These are phyloP conservation scores for Ichneumoninae sp. DNA, from an alignment of 2,888 invertebrate species.

Conservation along the genomic window DNA sequence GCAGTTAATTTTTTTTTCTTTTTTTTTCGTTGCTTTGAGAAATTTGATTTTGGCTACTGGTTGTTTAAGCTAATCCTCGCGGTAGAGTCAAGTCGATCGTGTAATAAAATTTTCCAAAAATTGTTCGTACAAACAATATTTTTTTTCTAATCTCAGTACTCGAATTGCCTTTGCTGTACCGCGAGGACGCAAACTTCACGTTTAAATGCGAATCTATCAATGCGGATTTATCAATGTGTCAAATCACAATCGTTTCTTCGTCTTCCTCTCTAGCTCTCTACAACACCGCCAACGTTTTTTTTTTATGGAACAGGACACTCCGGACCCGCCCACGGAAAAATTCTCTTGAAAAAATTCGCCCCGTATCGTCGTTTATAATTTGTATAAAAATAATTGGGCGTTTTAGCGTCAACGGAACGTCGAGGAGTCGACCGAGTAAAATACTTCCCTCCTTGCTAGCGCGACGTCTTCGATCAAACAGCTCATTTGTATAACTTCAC, in stretches of 20 bases:
- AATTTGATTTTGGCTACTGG: constrained; percentile 60
- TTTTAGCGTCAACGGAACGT: constrained; percentile 73
- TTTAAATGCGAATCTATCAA: background rate
- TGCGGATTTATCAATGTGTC: constrained; percentile 12
- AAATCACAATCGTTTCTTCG: constrained; percentile 52
- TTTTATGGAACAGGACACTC: constrained; percentile 25
- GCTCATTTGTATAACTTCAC: background rate
- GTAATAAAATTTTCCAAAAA: background rate
- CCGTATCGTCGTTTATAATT: constrained; percentile 72
- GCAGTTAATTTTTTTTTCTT: constrained; percentile 32
- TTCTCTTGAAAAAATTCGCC: constrained; percentile 57
- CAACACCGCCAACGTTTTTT: constrained; percentile 33
- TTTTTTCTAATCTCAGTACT: constrained; percentile 10
- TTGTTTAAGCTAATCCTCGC: constrained; percentile 9
- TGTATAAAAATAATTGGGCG: constrained; percentile 83
- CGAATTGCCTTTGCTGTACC: background rate
- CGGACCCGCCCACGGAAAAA: constrained; percentile 24
- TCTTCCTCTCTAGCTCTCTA: constrained; percentile 15
- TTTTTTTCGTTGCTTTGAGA: constrained; percentile 78
- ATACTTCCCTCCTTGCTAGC: background rate
- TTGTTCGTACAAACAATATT: background rate
- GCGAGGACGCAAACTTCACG: background rate
- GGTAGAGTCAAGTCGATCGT: background rate
- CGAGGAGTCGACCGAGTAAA: constrained; percentile 63
- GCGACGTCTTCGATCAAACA: background rate